These are phyloP conservation scores for Sebastes cheni DNA, from an alignment of 2,797 vertebrate species.

Conservation along the genomic window DNA sequence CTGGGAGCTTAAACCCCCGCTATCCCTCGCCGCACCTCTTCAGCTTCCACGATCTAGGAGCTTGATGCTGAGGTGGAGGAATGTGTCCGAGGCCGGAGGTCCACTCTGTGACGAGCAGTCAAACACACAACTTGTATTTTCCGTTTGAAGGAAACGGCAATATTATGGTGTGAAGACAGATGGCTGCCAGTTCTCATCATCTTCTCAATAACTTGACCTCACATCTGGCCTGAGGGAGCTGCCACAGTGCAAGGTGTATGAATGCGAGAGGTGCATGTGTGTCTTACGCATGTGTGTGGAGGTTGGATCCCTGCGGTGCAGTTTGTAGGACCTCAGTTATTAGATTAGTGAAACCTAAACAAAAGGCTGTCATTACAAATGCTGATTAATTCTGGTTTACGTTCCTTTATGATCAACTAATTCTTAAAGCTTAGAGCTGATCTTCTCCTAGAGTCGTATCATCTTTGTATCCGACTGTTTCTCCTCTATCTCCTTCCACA, in stretches of 20 bases:
- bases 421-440: conserved; percentile 1
- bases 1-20: neutral
- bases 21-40: neutral
- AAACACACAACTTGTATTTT: conserved; percentile 43
- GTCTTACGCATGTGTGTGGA: neutral
- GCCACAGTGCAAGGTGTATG: conserved; percentile 35
- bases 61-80: conserved; percentile 23
- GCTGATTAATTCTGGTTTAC: neutral
- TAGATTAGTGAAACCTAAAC: conserved; percentile 58
- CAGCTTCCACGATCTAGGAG: conserved; percentile 4
- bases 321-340: conserved; percentile 52
- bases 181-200: conserved; percentile 74
- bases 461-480: neutral
- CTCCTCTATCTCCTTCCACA: conserved; percentile 20
- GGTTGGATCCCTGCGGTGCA: conserved; percentile 45
- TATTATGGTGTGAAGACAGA: conserved; percentile 74
- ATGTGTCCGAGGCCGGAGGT: conserved; percentile 35
- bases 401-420: conserved; percentile 8
- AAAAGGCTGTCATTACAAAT: conserved; percentile 20
- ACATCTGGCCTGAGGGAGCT: conserved; percentile 61
- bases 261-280: neutral
- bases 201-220: conserved; percentile 59
- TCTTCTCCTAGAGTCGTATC: neutral
- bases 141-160: conserved; percentile 44
- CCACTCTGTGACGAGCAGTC: conserved; percentile 25